Percentiles rank a stretch among this genome's conserved stretches.
Evolutionary conservation across 1,140 invertebrate species (phyloP).

Genomic region (Monomorium pharaonis): DNA sequence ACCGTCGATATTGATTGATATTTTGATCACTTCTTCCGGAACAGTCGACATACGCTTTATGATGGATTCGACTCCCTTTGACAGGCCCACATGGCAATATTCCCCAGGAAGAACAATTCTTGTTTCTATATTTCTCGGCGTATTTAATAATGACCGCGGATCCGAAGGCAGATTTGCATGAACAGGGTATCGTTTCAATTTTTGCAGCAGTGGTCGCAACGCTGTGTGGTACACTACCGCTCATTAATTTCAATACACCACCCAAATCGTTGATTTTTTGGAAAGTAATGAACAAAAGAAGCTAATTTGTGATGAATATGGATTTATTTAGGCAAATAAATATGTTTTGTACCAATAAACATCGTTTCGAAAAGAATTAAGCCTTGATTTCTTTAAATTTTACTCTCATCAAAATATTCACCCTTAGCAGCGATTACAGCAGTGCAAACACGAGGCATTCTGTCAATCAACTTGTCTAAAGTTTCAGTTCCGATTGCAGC

Average conservation of each 20-base stretch:
- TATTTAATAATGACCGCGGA: not conserved
- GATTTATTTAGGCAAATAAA: not conserved
- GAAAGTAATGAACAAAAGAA: not conserved
- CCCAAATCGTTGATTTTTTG: not conserved
- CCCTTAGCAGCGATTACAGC: constrained; percentile 17
- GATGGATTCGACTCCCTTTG: not conserved
- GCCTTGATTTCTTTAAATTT: not conserved
- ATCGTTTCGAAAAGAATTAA: not conserved
- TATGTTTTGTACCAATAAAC: not conserved
- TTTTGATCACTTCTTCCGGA: not conserved
- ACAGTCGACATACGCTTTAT: not conserved
- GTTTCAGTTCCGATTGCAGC: constrained; percentile 28
- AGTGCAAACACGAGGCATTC: not conserved
- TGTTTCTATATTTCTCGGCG: not conserved
- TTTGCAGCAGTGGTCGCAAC: not conserved
- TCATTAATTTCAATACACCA: not conserved
- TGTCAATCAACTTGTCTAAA: constrained; percentile 22
- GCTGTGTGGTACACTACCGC: not conserved
- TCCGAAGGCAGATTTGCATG: not conserved
- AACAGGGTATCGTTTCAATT: not conserved
- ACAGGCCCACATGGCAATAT: too few species aligned
- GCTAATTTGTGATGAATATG: not conserved
- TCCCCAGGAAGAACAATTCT: not conserved
- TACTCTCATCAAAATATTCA: not conserved
- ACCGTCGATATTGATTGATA: too few species aligned